These are phyloP conservation scores for Sebastes dallii DNA, from an alignment of 2,797 vertebrate species.

Conservation along the genomic window DNA sequence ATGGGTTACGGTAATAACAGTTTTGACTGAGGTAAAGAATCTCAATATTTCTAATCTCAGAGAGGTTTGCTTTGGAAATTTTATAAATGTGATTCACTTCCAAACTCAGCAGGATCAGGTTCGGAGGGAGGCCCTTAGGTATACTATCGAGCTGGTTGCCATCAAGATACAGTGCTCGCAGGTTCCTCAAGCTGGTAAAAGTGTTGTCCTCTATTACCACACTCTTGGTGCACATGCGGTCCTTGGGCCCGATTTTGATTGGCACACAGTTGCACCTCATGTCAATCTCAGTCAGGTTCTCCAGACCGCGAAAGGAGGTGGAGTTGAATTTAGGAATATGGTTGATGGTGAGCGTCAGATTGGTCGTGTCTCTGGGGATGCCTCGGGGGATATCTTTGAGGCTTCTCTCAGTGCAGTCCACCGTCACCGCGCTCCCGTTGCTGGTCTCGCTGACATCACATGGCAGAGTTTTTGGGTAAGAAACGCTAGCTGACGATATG, in stretches of 20 bases:
- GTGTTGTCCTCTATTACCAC: constrained; percentile 80
- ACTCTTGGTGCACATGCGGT: constrained; percentile 79
- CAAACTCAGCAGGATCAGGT: constrained; percentile 88
- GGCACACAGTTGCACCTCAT: constrained; percentile 96
- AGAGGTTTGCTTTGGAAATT: constrained; percentile 84
- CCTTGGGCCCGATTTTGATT: constrained; percentile 87
- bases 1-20: constrained; percentile 95
- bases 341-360: constrained; percentile 95
- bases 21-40: constrained; percentile 92
- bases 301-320: constrained; percentile 83
- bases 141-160: constrained; percentile 90
- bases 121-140: constrained; percentile 86
- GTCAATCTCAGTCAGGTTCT: constrained; percentile 90
- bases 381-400: constrained; percentile 83
- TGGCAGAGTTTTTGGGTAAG: constrained; percentile 91
- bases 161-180: constrained; percentile 91
- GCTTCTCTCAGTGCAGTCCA: constrained; percentile 88
- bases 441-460: constrained; percentile 83
- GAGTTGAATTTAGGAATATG: constrained; percentile 85
- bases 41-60: constrained; percentile 84
- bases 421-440: constrained; percentile 75
- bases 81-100: constrained; percentile 90
- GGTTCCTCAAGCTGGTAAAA: constrained; percentile 81
- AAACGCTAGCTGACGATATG: constrained; percentile 59
- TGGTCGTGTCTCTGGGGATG: constrained; percentile 90